Base-by-base conservation (phyloP, 2,113 vertebrate species). In the Lucifuga dentata region DNA sequence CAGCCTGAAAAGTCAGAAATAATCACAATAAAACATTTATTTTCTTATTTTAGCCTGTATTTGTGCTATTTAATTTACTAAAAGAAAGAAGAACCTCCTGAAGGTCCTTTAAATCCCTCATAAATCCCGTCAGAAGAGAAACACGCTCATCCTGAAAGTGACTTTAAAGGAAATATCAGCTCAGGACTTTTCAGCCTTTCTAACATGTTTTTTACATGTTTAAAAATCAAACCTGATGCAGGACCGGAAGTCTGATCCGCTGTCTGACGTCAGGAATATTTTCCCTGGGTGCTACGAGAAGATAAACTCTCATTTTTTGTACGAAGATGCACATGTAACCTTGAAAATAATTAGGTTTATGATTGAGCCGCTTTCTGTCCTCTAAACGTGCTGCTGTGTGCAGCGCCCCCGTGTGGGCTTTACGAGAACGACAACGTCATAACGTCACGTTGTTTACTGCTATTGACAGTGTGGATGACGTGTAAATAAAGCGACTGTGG, bases 401-500 rank as follows among this genome's bases (percentile, higher is more conserved):
- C 45, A 40, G 33, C 11, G 36, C 73, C 80, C 38, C 80, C 80
- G 2, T 3, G 52, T 80, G 83, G 78, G 26, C 29, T 35, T 38
- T 10, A 26, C 1, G 38, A 15, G 11, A 53, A 73, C 6, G 13
- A 69, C 75, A 58, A 13, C 51, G 55, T 73, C 68, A 63, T 67
- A 57, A 72, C 61, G 56, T 78, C 48, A 68, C 16, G 56, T 63
- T 68, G 66, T 50, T 71, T 75, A 33, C 61, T 75, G 67, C 75
- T 76, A 36, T 64, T 12, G 68, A 55, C 56, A 32, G 29, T 41
- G 62, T 63, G 66, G 66, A 68, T 17, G 55, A 71, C 11, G 2
- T 84, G 73, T 84, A 80, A 84, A 84, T 80, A 80, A 83, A 78
- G 36, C 49, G 41, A 59, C 57, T 79, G 52, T 68, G 71, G 62